Base-by-base conservation (phyloP, 2,888 invertebrate species). In the Agapostemon virescens region DNA sequence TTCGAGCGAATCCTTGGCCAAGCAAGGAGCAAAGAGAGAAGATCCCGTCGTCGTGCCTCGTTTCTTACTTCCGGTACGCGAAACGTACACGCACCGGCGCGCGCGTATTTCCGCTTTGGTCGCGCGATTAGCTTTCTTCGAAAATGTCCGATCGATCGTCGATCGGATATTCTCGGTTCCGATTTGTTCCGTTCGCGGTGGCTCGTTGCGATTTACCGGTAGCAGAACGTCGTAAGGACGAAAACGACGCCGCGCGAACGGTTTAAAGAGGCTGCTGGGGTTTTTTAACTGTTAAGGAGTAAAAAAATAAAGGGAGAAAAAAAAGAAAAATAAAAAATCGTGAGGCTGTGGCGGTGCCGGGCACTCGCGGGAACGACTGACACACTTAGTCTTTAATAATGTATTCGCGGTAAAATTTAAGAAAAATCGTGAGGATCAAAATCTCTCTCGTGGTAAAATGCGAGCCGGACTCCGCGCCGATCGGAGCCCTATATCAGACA, bases 351-450 rank as follows among this genome's bases (percentile, higher is more conserved):
- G 63, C 69, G 85, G 69, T 72, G 76, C 66, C 66, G 83, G 85
- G 82, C 79, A 84, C 80, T 76, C 78, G 63, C 74, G 82, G 85
- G 82, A 80, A 74, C 72, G 85, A 85, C 85, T 85, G 85, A 85
- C 74, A 26, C 63, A 71, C 30, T 83, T 85, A 85, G 75, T 81
- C 81, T 85, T 85, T 81, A 55, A 49, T 55, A 85, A 79, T 69
- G 63, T 72, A 74, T 67, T 61, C 52, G 69, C 52, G 74, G 42
- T 70, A 79, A 61, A 20, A 33, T 30, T 70, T 74, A 69, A 74
- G 71, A 33, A 33, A 33, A 33, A 74, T 58, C 40, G 75, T 36
- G 63, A 63, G 63, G 63, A 63, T 63, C 42, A 71, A 70, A 76
- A 33, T 74, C 70, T 13, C 69, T 52, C 58, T 68, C 42, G 55